Percentiles rank a stretch among this genome's conserved stretches.
phyloP scores from a whole-genome alignment of 2,888 invertebrate species.

The Trichopoda pennipes region DNA sequence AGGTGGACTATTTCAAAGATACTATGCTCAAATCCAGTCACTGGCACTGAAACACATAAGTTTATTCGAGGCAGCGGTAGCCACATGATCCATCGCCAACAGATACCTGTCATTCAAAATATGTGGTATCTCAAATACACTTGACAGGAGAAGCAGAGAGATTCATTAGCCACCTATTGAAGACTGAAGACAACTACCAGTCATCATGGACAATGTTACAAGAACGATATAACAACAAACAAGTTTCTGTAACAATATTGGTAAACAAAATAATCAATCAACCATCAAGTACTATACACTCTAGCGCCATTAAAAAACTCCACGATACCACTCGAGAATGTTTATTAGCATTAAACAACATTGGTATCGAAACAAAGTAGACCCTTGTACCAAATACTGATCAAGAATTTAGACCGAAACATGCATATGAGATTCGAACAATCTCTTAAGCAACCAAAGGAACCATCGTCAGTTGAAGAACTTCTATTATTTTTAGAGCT shows the following conservation, averaged over 20 bases:
- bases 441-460: neutral
- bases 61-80: too few relatives aligned
- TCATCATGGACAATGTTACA: slow-evolving; percentile 16
- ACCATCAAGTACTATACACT: neutral
- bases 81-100: neutral
- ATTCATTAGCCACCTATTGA: slow-evolving; percentile 11
- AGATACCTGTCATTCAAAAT: slow-evolving; percentile 3
- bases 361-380: neutral
- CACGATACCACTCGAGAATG: neutral
- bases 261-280: neutral
- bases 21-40: too few relatives aligned
- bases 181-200: slow-evolving; percentile 14
- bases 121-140: slow-evolving; percentile 30
- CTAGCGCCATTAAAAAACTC: neutral
- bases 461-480: neutral
- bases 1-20: too few relatives aligned
- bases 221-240: slow-evolving; percentile 24
- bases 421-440: neutral
- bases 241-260: slow-evolving; percentile 2
- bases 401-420: neutral
- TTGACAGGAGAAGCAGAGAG: slow-evolving; percentile 34
- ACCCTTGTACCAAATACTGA: neutral
- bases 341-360: neutral
- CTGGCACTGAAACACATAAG: too few relatives aligned
- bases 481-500: too few relatives aligned